Conservation (phyloP, 35 echinoderm and acorn worm genomes). For the Amphiura filiformis region DNA sequence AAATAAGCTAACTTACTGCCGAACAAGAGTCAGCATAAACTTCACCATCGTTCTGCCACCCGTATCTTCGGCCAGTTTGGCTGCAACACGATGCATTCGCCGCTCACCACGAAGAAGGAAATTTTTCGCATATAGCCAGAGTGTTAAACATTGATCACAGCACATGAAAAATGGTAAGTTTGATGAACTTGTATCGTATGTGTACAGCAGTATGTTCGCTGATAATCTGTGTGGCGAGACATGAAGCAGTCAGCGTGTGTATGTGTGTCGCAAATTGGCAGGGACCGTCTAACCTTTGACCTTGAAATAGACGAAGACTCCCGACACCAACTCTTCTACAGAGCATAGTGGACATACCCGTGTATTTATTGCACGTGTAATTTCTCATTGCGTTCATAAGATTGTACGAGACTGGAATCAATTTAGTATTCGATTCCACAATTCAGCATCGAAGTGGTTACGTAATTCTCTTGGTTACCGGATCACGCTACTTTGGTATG, state of each 20-base stretch:
- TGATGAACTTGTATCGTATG: not conserved
- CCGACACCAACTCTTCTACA: no score
- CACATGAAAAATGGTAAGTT: not conserved
- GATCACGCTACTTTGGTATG: no score
- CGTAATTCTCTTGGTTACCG: no score
- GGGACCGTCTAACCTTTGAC: not conserved
- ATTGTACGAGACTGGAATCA: no score
- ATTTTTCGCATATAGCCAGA: not conserved
- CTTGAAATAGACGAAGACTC: not conserved
- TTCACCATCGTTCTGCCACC: not conserved
- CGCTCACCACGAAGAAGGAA: not conserved
- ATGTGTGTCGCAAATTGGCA: not conserved
- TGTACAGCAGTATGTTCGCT: not conserved
- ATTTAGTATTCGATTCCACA: no score
- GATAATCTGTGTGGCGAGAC: not conserved
- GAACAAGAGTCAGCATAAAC: not conserved
- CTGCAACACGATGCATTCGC: not conserved
- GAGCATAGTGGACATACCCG: no score
- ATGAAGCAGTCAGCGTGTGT: not conserved
- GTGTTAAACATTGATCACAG: constrained; percentile 1
- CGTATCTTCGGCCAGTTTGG: not conserved
- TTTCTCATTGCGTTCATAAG: no score
- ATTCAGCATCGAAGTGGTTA: no score
- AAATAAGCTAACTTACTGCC: not conserved
- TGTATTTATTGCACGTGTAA: no score